Evolutionary conservation across 2,888 invertebrate genomes (phyloP).

Genomic region (Octonoba sinensis): DNA sequence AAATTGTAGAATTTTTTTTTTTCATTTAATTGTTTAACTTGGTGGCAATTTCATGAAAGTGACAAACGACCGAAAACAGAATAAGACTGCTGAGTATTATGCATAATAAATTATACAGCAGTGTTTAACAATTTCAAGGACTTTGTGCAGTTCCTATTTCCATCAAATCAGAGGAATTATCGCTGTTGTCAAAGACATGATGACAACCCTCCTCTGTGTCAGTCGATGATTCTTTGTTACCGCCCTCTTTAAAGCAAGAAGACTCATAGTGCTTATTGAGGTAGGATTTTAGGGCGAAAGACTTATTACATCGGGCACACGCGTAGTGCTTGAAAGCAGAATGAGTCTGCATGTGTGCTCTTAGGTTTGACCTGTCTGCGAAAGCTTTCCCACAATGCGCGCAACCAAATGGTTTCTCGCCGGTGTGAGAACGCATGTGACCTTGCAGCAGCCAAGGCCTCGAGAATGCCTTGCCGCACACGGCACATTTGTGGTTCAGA

Average conservation of each 20-base stretch:
- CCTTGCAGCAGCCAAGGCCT: constrained; percentile 91
- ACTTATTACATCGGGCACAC: constrained; percentile 88
- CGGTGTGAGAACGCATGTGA: constrained; percentile 89
- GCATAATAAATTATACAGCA: too few relatives aligned
- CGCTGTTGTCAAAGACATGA: constrained; percentile 42
- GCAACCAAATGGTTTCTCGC: constrained; percentile 92
- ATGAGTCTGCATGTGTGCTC: constrained; percentile 96
- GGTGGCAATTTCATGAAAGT: too few relatives aligned
- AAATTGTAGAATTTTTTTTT: too few relatives aligned
- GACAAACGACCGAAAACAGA: too few relatives aligned
- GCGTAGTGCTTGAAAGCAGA: constrained; percentile 89
- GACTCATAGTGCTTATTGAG: constrained; percentile 90
- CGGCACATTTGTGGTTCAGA: constrained; percentile 86
- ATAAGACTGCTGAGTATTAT: too few relatives aligned
- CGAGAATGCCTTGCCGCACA: constrained; percentile 89
- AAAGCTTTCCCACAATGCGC: constrained; percentile 94
- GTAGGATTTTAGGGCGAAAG: constrained; percentile 94
- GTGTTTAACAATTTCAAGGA: neutral
- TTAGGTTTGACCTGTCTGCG: constrained; percentile 90
- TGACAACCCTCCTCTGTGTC: constrained; percentile 18
- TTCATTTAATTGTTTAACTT: too few relatives aligned
- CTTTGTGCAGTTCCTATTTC: constrained; percentile 44
- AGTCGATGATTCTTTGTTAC: constrained; percentile 12
- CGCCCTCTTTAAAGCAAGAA: constrained; percentile 61
- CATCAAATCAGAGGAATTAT: constrained; percentile 56